Evolutionary conservation across 2,888 invertebrate species (phyloP), one percentile per base, ranked within the genome.

Genomic region (Ecdyonurus torrentis): DNA sequence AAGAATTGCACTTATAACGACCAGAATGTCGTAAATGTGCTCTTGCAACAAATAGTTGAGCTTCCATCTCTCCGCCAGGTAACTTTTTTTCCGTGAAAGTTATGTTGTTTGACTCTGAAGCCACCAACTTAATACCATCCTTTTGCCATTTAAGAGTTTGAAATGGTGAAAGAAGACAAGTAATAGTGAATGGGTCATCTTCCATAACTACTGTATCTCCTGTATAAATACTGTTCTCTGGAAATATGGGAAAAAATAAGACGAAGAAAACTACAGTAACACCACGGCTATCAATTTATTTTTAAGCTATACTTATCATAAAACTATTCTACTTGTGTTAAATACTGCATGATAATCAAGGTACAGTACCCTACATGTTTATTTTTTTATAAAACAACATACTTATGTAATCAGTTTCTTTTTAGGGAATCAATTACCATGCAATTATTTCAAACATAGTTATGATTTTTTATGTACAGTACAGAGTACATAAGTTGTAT

Each of bases 1-100:
- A 63, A 23, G 68, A 61, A 59, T 66, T 65, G 63, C 69, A 69
- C 64, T 66, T 68, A 63, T 69, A 69, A 58, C 67, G 68, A 25
- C 69, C 69, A 55, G 67, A 63, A 60, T 69, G 69, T 52, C 63
- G 61, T 61, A 65, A 64, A 52, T 67, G 65, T 37, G 68, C 68
- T 65, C 67, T 67, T 58, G 64, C 60, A 15, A 69, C 69, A 58
- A 23, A 63, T 20, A 69, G 67, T 52, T 67, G 65, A 5, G 68
- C 55, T n/a, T n/a, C 66, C 63, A 61, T 65, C 19, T 59, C 60
- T 52, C 65, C 66, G 58, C 62, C 52, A 5, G 23, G 37, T 61
- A 52, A 20, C 25, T n/a, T 24, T 18, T n/a, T 24, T 24, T 63
- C 37, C 20, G 52, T 52, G 5, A 63, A 52, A 25, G 23, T 60